Evolutionary conservation across 2,888 invertebrate species (phyloP).

Genomic region (Iphiclides podalirius): DNA sequence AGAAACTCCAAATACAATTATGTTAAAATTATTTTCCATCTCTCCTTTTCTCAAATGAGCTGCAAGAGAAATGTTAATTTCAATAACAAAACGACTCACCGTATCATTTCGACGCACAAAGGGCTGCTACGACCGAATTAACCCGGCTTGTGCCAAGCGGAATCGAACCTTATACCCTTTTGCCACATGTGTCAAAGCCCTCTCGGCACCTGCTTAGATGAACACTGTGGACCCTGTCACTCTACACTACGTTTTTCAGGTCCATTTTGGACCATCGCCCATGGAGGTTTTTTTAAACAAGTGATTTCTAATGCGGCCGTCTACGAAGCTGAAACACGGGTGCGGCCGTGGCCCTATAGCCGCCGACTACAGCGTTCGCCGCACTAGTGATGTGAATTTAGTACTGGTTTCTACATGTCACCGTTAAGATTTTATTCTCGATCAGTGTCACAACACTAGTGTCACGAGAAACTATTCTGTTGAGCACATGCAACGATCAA

Average conservation of each 20-base stretch:
- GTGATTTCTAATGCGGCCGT: conserved; percentile 36
- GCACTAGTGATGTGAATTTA: conserved; percentile 42
- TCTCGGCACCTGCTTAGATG: conserved; percentile 40
- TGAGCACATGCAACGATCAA: no score
- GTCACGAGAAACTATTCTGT: no score
- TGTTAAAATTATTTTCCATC: no score
- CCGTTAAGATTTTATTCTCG: no score
- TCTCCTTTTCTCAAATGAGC: no score
- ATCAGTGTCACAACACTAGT: conserved; percentile 9
- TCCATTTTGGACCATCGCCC: conserved; percentile 6
- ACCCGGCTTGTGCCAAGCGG: conserved; percentile 75
- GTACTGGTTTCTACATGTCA: no score
- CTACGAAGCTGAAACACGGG: conserved; percentile 44
- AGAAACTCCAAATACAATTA: no score
- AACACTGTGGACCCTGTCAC: conserved; percentile 35
- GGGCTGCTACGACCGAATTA: conserved; percentile 53
- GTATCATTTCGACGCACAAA: conserved; percentile 69
- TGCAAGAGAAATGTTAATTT: no score
- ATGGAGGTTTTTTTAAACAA: not conserved
- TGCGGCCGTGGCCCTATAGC: conserved; percentile 52
- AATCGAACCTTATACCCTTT: conserved; percentile 67
- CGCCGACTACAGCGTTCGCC: conserved; percentile 51
- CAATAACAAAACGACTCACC: conserved; percentile 51
- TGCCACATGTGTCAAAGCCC: conserved; percentile 73
- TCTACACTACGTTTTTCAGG: conserved; percentile 15